Evolutionary conservation across 2,797 vertebrate genomes (phyloP), one percentile per base, ranked within the genome.

Genomic region (Semaprochilodus insignis): DNA sequence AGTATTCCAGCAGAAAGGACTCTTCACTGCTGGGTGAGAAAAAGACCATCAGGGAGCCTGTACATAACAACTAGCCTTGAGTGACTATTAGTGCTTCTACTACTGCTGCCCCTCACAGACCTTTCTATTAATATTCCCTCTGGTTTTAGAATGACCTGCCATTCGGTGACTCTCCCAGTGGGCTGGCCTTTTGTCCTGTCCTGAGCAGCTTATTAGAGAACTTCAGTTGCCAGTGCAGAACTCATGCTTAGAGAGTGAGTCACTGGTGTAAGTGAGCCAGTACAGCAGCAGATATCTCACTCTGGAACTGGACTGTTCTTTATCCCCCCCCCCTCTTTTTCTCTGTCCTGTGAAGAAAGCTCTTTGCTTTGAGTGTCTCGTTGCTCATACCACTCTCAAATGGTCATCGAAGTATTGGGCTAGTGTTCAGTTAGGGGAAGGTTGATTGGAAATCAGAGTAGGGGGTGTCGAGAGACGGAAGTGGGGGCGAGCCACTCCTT

Each of bases 401-500:
- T 57, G 54, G 34, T 71, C 79, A 72, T 34, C 48, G 15, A 60
- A 78, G 59, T 67, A 25, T 60, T 4, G 44, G 59, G 60, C 75
- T 79, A 48, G 60, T 52, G 27, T 83, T 44, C 54, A 40, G 63
- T 62, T 77, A 52, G 77, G 71, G 81, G 81, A 77, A 83, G 72
- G 84, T 71, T 78, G 62, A 78, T 81, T 81, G 66, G 77, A 76
- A 77, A 79, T 51, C 31, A 31, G 55, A 69, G 71, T 62, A 74
- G 74, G 84, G 76, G 83, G 80, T 69, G 67, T 75, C 67, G 72
- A 84, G 84, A 76, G 87, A 80, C 82, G 87, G 90, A 84, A 87
- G 17, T 54, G 80, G 74, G 74, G 74, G 77, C 83, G 88, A 91
- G 92, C 88, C 89, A 87, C 92, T 79, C 86, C 90, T 90, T 25